These are phyloP conservation scores for Spongilla lacustris DNA, from an alignment of 37 sponge, comb jelly and placozoan genomes.

Conservation along the genomic window DNA sequence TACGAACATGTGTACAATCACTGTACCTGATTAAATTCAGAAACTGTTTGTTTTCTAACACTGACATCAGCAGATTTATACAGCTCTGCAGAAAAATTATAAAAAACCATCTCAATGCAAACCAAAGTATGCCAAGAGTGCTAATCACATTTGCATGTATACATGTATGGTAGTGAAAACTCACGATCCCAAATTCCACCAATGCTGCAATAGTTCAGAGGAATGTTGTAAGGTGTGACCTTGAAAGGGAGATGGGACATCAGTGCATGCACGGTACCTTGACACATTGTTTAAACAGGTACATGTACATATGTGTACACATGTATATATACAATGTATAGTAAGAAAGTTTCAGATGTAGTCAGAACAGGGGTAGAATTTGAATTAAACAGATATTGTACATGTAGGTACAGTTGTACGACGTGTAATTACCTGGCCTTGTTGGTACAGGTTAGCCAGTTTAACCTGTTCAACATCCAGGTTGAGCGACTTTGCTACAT, in stretches of 20 bases:
- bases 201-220: constrained; percentile 77
- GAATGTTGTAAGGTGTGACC: constrained; percentile 6
- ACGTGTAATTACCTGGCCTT: constrained; percentile 45
- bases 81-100: constrained; percentile 36
- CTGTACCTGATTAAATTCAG: constrained; percentile 67
- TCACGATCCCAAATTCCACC: constrained; percentile 70
- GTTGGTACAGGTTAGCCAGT: constrained; percentile 61
- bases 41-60: constrained; percentile 28
- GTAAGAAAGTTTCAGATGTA: too few relatives aligned
- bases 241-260: background rate
- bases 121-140: too few relatives aligned
- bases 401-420: too few relatives aligned
- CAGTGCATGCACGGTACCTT: too few relatives aligned
- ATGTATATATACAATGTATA: background rate
- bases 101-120: too few relatives aligned
- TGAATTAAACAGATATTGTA: too few relatives aligned
- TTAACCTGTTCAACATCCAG: constrained; percentile 60
- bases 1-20: too few relatives aligned
- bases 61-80: constrained; percentile 64
- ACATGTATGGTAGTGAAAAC: background rate
- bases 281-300: background rate
- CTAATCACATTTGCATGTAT: too few relatives aligned
- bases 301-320: background rate
- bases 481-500: constrained; percentile 59
- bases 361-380: too few relatives aligned